Base-by-base conservation (phyloP, 1,140 invertebrate genomes). In the Caligus rogercresseyi region DNA sequence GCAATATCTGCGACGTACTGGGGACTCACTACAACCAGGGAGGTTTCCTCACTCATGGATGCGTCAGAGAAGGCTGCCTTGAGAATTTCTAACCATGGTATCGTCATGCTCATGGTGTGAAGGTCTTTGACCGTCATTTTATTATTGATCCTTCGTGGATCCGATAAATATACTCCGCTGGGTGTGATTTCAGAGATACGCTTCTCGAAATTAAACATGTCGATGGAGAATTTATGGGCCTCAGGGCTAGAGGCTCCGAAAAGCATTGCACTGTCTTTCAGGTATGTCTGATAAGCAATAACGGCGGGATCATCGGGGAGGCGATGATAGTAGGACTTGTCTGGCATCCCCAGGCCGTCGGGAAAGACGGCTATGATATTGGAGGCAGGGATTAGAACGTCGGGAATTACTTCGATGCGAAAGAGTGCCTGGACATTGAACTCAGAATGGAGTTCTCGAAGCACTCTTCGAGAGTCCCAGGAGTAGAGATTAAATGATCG, bases 161-260 rank as follows among this genome's bases (percentile, higher is more conserved):
- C 70, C 20, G 64, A 63, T 23, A 75, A 66, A 26, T 69, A 69
- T 43, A 65, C 64, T 1, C 66, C 63, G 43, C 71, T 67, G 0
- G 74, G 75, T 56, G 74, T 75, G 54, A 78, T 74, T 68, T 78
- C 77, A 2, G 80, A 80, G 0, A 82, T 71, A 19, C 79, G 66
- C 66, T 74, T 76, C 67, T 82, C 80, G 68, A 79, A 80, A 26
- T 71, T 71, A 67, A 78, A 81, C 26, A 80, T 76, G 65, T 80
- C 78, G 3, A 77, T 72, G 13, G 75, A 74, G 68, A 81, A 81
- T 53, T 71, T 73, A 1, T 70, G 66, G 0, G 79, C 76, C 20
- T 76, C 71, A n/a, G 68, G 65, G 25, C 68, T 72, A 11, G 74
- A 74, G 1, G 76, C 76, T 11, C 74, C 74, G 20, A 82, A 67